Conservation (phyloP, 2,113 vertebrate genomes). For the Apodemus speciosus region DNA sequence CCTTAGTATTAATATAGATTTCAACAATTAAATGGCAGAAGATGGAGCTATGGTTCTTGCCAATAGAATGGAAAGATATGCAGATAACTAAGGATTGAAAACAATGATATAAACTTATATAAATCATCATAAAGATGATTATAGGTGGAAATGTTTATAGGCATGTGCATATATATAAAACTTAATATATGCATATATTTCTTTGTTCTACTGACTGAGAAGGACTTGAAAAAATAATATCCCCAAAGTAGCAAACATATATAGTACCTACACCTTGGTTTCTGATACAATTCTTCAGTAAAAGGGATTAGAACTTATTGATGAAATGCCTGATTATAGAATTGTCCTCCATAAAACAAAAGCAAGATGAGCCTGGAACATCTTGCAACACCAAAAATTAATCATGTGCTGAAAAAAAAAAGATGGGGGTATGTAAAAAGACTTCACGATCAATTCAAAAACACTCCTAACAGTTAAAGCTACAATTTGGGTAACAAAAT, state of each 20-base stretch:
- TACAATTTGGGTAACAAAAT: slow-evolving; percentile 47
- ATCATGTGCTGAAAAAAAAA: not conserved
- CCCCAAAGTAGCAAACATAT: not conserved
- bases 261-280: not conserved
- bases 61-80: slow-evolving; percentile 32
- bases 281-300: slow-evolving; percentile 30
- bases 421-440: not conserved
- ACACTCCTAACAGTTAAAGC: not conserved
- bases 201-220: slow-evolving; percentile 42
- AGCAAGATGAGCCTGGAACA: slow-evolving; percentile 38
- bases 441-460: slow-evolving; percentile 23
- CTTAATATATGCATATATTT: slow-evolving; percentile 31
- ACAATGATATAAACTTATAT: slow-evolving; percentile 45
- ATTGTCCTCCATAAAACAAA: not conserved
- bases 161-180: not conserved
- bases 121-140: slow-evolving; percentile 41
- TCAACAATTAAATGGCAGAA: slow-evolving; percentile 23
- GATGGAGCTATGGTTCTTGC: slow-evolving; percentile 23
- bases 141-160: slow-evolving; percentile 32
- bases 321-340: slow-evolving; percentile 25
- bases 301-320: slow-evolving; percentile 1
- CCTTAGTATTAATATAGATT: not conserved
- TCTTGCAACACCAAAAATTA: slow-evolving; percentile 27
- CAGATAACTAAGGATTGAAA: slow-evolving; percentile 35
- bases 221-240: slow-evolving; percentile 45